Conservation (phyloP, 2,113 vertebrate species). For the Gymnobelideus leadbeateri region DNA sequence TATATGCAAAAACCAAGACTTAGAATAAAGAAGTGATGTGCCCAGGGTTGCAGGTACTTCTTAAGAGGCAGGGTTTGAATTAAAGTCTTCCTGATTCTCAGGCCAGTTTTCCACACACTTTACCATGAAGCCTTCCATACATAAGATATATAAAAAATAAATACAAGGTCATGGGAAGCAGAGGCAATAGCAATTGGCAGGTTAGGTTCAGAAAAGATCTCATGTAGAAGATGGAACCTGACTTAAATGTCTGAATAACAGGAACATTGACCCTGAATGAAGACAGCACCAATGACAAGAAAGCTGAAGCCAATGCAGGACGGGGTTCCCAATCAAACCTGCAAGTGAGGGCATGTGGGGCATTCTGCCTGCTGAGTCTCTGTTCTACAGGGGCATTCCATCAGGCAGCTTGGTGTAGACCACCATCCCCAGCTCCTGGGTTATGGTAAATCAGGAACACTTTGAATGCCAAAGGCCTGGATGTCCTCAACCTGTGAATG, state of each 20-base stretch:
- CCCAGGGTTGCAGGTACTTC: not conserved
- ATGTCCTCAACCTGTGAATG: not conserved
- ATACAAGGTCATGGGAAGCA: too few species aligned
- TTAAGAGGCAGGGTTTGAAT: not conserved
- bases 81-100: not conserved
- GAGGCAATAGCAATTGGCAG: too few species aligned
- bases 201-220: too few species aligned
- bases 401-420: too few species aligned
- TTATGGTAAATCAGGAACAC: not conserved
- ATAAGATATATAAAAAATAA: not conserved
- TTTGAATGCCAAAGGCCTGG: not conserved
- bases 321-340: not conserved
- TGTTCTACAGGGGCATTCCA: not conserved
- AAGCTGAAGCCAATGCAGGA: too few species aligned
- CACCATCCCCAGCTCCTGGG: too few species aligned
- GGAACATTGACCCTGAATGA: not conserved
- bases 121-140: not conserved
- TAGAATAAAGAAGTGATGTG: not conserved
- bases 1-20: not conserved
- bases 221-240: not conserved
- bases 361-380: not conserved
- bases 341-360: too few species aligned
- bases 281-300: not conserved
- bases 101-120: not conserved
- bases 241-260: not conserved